These are phyloP conservation scores for Xestia ashworthii DNA, from an alignment of 2,888 invertebrate genomes.

Conservation along the genomic window DNA sequence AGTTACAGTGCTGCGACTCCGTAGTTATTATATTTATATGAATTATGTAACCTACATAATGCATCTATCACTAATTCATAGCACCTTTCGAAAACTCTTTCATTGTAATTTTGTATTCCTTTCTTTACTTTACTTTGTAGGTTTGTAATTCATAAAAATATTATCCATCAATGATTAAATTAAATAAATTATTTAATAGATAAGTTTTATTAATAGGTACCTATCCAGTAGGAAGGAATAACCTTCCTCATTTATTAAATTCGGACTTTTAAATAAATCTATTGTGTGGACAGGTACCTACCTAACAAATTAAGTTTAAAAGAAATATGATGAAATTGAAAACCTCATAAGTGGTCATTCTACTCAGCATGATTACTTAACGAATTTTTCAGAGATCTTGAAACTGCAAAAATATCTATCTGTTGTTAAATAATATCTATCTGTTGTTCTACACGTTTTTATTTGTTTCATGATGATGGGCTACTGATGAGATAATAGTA, in stretches of 20 bases:
- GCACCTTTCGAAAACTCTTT: slow-evolving; percentile 50
- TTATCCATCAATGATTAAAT: background rate
- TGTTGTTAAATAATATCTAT: too few relatives aligned
- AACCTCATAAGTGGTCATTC: background rate
- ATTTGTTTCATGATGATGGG: too few relatives aligned
- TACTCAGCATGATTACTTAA: background rate
- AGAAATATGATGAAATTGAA: background rate
- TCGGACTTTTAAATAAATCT: slow-evolving; percentile 26
- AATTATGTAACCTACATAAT: slow-evolving; percentile 53
- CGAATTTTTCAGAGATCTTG: background rate
- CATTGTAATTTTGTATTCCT: slow-evolving; percentile 4
- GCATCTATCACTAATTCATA: slow-evolving; percentile 53
- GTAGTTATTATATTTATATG: slow-evolving; percentile 44
- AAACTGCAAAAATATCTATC: background rate
- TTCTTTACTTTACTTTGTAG: slow-evolving; percentile 31
- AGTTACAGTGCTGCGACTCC: slow-evolving; percentile 20
- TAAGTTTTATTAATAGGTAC: slow-evolving; percentile 28
- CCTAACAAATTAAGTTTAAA: background rate
- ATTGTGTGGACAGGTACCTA: slow-evolving; percentile 33
- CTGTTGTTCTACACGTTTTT: background rate
- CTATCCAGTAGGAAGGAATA: background rate
- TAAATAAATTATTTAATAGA: slow-evolving; percentile 11
- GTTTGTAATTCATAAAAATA: slow-evolving; percentile 53
- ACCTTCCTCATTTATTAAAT: slow-evolving; percentile 30
- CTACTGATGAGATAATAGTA: too few relatives aligned